Percentiles rank a stretch among this genome's conserved stretches.
These are phyloP conservation scores for Atherinomorus stipes DNA, from an alignment of 2,113 vertebrate genomes.

Conservation along the genomic window DNA sequence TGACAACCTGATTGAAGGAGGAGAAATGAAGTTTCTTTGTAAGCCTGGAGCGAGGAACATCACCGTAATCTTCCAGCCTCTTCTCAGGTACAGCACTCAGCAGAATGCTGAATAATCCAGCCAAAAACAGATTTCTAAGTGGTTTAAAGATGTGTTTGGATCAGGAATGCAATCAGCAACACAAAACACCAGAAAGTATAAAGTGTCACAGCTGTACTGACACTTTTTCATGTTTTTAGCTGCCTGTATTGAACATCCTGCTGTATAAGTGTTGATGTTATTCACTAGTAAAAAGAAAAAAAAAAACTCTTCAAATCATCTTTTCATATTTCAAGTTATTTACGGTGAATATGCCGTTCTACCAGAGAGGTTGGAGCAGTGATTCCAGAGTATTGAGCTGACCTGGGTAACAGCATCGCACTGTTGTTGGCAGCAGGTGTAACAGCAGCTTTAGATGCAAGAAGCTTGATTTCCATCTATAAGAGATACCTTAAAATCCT, in stretches of 20 bases:
- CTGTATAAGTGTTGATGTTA: neutral
- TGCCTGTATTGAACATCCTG: neutral
- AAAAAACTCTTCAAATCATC: too few species aligned
- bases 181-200: neutral
- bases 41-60: slow-evolving; percentile 98
- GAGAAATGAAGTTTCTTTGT: slow-evolving; percentile 97
- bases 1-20: slow-evolving; percentile 98
- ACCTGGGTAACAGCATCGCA: neutral
- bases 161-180: slow-evolving; percentile 12
- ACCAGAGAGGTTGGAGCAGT: neutral
- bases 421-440: neutral
- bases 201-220: neutral
- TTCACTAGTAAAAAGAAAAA: too few species aligned
- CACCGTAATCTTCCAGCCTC: slow-evolving; percentile 96
- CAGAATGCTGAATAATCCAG: neutral
- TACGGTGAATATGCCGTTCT: too few species aligned
- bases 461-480: slow-evolving; percentile 1
- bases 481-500: too few species aligned
- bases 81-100: slow-evolving; percentile 87
- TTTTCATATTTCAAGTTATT: too few species aligned
- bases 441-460: neutral
- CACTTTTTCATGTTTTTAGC: neutral
- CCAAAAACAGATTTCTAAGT: neutral
- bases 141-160: neutral
- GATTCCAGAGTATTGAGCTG: neutral